Evolutionary conservation across 2,113 vertebrate species (phyloP).

Genomic region (Pteronura brasiliensis): DNA sequence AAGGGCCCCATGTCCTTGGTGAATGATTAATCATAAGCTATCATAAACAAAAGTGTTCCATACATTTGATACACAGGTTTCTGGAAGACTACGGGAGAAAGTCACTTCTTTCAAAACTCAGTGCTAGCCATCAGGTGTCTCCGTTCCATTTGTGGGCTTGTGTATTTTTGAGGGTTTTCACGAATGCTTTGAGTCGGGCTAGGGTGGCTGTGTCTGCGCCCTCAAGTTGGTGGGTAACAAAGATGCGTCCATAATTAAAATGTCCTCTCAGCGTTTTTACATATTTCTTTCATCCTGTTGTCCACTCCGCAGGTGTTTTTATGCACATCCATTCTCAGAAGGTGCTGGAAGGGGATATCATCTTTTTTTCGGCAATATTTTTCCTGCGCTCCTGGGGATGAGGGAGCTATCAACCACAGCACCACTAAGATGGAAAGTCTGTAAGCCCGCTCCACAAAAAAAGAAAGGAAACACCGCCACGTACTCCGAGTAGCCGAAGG

Average conservation of each 20-base stretch:
- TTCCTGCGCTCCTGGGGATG: not conserved
- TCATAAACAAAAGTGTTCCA: constrained; percentile 76
- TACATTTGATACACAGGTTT: constrained; percentile 75
- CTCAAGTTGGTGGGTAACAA: not conserved
- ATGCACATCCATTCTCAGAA: not conserved
- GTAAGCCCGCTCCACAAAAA: not conserved
- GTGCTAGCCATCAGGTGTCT: not conserved
- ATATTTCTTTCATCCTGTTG: not conserved
- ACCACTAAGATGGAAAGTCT: not conserved
- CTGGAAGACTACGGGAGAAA: constrained; percentile 18
- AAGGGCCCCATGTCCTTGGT: constrained; percentile 76
- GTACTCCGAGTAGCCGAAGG: not conserved
- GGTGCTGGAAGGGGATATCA: fast-evolving
- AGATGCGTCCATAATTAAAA: fast-evolving
- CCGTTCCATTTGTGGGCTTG: not conserved
- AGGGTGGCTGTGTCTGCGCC: fast-evolving
- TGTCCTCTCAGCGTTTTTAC: fast-evolving
- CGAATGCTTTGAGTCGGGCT: not conserved
- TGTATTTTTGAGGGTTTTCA: not conserved
- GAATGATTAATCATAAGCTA: constrained; percentile 81
- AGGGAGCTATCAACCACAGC: not conserved
- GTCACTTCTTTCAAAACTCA: not conserved
- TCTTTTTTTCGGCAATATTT: no score
- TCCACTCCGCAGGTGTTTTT: not conserved
- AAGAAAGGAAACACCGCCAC: not conserved